These are phyloP conservation scores for Ptyas mucosa DNA, from an alignment of 2,113 vertebrate species.

Conservation along the genomic window DNA sequence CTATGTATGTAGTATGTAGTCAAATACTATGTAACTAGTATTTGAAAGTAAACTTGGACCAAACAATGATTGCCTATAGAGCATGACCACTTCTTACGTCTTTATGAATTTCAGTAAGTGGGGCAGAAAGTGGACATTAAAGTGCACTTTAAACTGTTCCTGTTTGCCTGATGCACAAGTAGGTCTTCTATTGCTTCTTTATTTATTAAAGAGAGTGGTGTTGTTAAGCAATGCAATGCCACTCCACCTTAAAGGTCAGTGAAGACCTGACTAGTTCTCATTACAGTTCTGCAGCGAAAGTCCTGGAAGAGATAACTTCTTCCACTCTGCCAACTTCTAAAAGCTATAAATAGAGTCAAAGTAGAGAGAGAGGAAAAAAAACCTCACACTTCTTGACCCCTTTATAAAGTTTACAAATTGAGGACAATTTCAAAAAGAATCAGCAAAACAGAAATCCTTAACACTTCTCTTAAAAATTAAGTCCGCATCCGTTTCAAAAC, in stretches of 20 bases:
- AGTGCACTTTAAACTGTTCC: constrained; percentile 24
- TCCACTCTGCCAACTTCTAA: background rate
- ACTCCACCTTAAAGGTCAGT: constrained; percentile 27
- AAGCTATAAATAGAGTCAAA: constrained; percentile 17
- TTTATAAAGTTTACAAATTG: background rate
- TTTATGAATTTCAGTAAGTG: constrained; percentile 33
- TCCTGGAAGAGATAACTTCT: constrained; percentile 19
- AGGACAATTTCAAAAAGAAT: background rate
- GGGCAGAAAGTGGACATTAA: constrained; percentile 30
- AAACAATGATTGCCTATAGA: background rate
- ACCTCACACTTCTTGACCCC: background rate
- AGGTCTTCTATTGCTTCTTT: constrained; percentile 3
- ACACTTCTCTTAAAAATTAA: background rate
- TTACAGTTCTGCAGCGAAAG: background rate
- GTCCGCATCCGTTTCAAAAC: background rate
- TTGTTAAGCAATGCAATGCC: constrained; percentile 3
- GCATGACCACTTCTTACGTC: background rate
- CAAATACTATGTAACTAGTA: background rate
- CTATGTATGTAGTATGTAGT: no score
- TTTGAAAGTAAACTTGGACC: constrained; percentile 22
- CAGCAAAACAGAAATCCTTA: background rate
- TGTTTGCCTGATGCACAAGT: constrained; percentile 9
- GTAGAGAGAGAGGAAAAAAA: no score
- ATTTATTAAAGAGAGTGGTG: constrained; percentile 27
- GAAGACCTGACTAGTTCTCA: constrained; percentile 9